phyloP scores from a whole-genome alignment of 2,888 invertebrate genomes.

The Tetheella fluctuosa region DNA sequence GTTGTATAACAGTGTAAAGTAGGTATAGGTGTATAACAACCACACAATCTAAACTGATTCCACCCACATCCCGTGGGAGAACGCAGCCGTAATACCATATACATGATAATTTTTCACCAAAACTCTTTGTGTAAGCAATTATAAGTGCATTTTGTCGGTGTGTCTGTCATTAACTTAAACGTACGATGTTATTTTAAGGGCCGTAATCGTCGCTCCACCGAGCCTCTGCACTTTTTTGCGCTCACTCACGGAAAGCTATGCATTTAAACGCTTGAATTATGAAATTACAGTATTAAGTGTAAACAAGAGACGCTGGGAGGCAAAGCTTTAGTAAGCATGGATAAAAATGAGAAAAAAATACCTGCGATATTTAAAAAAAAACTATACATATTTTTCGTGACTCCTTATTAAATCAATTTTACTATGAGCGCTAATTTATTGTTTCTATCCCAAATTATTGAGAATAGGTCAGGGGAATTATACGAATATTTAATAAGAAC shows the following conservation, averaged over 20 bases:
- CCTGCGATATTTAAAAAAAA: not conserved
- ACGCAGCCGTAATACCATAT: slow-evolving; percentile 58
- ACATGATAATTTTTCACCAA: slow-evolving; percentile 80
- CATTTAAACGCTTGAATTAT: slow-evolving; percentile 84
- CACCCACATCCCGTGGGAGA: slow-evolving; percentile 58
- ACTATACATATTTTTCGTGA: too few species aligned
- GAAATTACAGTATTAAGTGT: slow-evolving; percentile 82
- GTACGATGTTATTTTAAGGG: slow-evolving; percentile 84
- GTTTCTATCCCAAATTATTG: too few species aligned
- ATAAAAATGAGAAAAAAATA: not conserved
- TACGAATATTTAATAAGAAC: too few species aligned
- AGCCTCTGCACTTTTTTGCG: slow-evolving; percentile 70
- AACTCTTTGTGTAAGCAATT: slow-evolving; percentile 82
- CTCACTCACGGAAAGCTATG: slow-evolving; percentile 81
- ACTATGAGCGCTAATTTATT: too few species aligned
- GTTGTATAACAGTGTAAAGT: too few species aligned
- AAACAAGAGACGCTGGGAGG: slow-evolving; percentile 62
- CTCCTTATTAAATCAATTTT: not conserved
- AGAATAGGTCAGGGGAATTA: too few species aligned
- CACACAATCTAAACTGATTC: slow-evolving; percentile 21
- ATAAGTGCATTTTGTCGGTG: slow-evolving; percentile 82
- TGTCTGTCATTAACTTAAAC: slow-evolving; percentile 84
- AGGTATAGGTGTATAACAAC: too few species aligned
- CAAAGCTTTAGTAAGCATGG: slow-evolving; percentile 18
- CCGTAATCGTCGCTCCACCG: slow-evolving; percentile 77